These are phyloP conservation scores for Ectropis grisescens DNA, from an alignment of 1,140 invertebrate genomes.

Conservation along the genomic window DNA sequence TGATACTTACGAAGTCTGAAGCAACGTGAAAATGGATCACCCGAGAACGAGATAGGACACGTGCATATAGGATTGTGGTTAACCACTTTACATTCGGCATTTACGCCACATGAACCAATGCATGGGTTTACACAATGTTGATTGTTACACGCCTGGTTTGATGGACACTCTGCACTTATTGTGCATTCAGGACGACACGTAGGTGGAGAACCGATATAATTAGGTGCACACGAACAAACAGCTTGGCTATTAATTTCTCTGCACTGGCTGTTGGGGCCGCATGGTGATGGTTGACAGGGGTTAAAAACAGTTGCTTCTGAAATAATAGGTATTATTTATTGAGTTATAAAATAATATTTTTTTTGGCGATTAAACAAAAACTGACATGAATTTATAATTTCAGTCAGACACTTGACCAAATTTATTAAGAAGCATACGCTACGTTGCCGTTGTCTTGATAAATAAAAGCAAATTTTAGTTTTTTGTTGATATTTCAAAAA, in stretches of 20 bases:
- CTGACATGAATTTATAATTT: too few relatives aligned
- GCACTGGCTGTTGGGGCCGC: constrained; percentile 75
- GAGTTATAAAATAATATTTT: too few relatives aligned
- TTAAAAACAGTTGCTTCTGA: constrained; percentile 54
- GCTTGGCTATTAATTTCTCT: constrained; percentile 73
- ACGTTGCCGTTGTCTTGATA: too few relatives aligned
- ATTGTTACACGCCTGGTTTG: constrained; percentile 72
- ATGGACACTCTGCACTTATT: constrained; percentile 71
- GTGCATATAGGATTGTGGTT: constrained; percentile 78
- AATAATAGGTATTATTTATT: constrained; percentile 7
- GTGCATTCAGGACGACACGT: constrained; percentile 74
- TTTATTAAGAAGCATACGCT: too few relatives aligned
- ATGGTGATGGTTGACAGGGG: constrained; percentile 74
- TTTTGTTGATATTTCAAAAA: too few relatives aligned
- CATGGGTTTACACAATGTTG: constrained; percentile 76
- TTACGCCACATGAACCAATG: constrained; percentile 73
- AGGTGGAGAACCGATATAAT: constrained; percentile 74
- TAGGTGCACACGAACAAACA: constrained; percentile 75
- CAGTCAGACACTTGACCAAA: too few relatives aligned
- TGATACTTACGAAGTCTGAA: constrained; percentile 71
- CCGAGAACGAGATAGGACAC: constrained; percentile 71
- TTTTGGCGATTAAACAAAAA: too few relatives aligned
- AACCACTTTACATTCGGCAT: constrained; percentile 75
- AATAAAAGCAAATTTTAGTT: too few relatives aligned
- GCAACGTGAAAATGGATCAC: constrained; percentile 75